These are phyloP conservation scores for Haliaeetus leucogaster DNA, from an alignment of 2,113 vertebrate species.

Conservation along the genomic window DNA sequence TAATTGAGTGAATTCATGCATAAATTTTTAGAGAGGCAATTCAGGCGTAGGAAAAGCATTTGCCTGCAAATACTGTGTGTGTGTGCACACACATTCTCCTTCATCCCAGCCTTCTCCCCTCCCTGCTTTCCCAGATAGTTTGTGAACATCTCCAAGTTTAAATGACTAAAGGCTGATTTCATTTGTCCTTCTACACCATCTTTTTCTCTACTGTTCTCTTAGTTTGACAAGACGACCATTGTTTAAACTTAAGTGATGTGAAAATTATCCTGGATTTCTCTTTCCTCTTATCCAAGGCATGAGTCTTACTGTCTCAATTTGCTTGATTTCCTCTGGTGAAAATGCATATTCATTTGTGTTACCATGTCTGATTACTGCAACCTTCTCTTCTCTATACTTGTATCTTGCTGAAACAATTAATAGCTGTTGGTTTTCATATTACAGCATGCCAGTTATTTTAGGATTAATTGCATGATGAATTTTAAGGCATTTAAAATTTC, in stretches of 20 bases:
- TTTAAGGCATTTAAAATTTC: neutral
- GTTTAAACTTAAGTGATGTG: neutral
- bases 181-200: neutral
- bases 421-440: neutral
- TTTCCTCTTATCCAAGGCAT: neutral
- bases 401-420: neutral
- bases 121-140: neutral
- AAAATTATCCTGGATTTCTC: neutral
- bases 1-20: constrained; percentile 7
- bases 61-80: neutral
- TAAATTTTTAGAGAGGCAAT: neutral
- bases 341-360: neutral
- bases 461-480: neutral
- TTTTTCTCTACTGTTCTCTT: neutral
- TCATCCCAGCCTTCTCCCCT: neutral
- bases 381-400: neutral
- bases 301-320: neutral
- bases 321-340: neutral
- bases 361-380: neutral
- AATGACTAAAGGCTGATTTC: neutral
- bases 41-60: neutral
- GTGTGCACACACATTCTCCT: neutral
- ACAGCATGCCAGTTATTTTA: neutral
- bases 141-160: neutral
- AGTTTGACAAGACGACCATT: neutral